phyloP scores from a whole-genome alignment of 2,888 invertebrate species.

The Heliconius ethilla region DNA sequence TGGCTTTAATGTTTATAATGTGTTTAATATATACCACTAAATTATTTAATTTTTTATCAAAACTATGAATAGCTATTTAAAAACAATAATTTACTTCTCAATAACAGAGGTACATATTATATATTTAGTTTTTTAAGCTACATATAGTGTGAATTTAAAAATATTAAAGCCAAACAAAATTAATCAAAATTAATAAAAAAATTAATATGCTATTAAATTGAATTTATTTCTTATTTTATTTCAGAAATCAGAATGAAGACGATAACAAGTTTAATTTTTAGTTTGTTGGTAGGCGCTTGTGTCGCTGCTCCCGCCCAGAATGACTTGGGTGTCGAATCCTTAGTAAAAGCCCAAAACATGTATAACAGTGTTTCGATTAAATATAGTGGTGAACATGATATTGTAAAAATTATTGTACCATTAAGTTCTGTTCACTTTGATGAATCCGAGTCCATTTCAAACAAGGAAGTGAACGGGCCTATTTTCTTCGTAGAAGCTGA shows the following conservation, averaged over 20 bases:
- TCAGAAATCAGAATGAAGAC: conserved; percentile 40
- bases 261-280: conserved; percentile 41
- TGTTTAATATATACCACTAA: too few species aligned
- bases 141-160: background rate
- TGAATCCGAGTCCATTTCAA: conserved; percentile 33
- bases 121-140: too few species aligned
- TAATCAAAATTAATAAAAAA: too few species aligned
- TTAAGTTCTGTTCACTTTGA: conserved; percentile 47
- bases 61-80: too few species aligned
- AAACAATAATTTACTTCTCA: too few species aligned
- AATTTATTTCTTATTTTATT: conserved; percentile 39
- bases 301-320: conserved; percentile 42
- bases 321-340: conserved; percentile 39
- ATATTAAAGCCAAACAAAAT: background rate
- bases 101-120: too few species aligned
- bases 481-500: conserved; percentile 45
- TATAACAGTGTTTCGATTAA: conserved; percentile 36
- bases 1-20: too few species aligned
- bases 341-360: conserved; percentile 38
- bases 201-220: background rate
- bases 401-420: conserved; percentile 47
- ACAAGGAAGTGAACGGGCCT: conserved; percentile 35
- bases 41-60: too few species aligned
- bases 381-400: conserved; percentile 47
- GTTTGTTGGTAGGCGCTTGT: conserved; percentile 45